phyloP scores from a whole-genome alignment of 2,113 vertebrate genomes.

The Myrmecobius fasciatus region DNA sequence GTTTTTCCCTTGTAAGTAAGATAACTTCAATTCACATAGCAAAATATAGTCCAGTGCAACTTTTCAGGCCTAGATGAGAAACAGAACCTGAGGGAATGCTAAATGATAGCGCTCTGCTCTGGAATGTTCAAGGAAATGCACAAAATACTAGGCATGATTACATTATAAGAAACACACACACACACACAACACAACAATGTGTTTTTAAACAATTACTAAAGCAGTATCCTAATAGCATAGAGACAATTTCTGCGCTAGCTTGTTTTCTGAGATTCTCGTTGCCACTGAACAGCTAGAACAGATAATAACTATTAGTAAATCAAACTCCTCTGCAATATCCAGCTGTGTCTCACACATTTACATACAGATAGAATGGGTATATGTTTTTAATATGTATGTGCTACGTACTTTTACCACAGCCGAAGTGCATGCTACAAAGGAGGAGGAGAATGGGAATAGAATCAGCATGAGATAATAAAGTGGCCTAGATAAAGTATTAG shows the following conservation, averaged over 20 bases:
- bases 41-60: not conserved
- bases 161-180: conserved; percentile 71
- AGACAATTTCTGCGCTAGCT: conserved; percentile 93
- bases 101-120: conserved; percentile 55
- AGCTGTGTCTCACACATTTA: conserved; percentile 98
- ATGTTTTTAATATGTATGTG: conserved; percentile 97
- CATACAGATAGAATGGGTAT: conserved; percentile 99
- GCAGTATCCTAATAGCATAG: conserved; percentile 88
- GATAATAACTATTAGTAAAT: conserved; percentile 99
- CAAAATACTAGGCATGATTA: conserved; percentile 66
- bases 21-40: conserved; percentile 14
- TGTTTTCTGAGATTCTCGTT: conserved; percentile 89
- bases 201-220: conserved; percentile 87
- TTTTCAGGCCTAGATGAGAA: conserved; percentile 40
- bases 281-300: conserved; percentile 94
- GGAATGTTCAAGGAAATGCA: conserved; percentile 53
- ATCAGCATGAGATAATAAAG: conserved; percentile 92
- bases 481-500: conserved; percentile 91
- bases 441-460: conserved; percentile 86
- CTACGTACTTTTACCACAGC: conserved; percentile 86
- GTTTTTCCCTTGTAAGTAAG: conserved; percentile 55
- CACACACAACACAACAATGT: conserved; percentile 17
- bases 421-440: conserved; percentile 84
- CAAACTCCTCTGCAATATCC: conserved; percentile 96
- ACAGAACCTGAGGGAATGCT: conserved; percentile 34